Percentiles rank a stretch among this genome's conserved stretches.
phyloP scores from a whole-genome alignment of 1,140 invertebrate species.

The Delia radicum region DNA sequence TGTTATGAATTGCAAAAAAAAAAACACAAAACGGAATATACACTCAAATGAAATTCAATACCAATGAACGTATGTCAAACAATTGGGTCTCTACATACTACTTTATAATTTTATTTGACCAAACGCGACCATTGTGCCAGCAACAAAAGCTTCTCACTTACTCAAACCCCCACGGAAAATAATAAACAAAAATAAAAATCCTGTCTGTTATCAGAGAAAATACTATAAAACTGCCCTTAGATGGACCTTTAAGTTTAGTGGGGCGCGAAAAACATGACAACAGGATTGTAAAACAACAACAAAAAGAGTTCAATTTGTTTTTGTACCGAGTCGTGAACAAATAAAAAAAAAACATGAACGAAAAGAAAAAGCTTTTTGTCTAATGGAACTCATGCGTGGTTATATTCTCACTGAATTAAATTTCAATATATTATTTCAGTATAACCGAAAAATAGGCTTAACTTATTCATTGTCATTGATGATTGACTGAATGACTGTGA shows the following conservation, averaged over 20 bases:
- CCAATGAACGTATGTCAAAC: slow-evolving; percentile 3
- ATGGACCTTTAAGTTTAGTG: slow-evolving; percentile 15
- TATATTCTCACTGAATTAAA: slow-evolving; percentile 51
- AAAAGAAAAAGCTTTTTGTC: slow-evolving; percentile 39
- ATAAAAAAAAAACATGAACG: neutral
- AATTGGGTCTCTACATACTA: neutral
- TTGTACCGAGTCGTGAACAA: neutral
- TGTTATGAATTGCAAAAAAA: slow-evolving; percentile 5
- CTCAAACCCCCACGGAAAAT: neutral
- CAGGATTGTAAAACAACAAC: neutral
- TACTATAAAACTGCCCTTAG: neutral
- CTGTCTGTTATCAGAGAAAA: neutral
- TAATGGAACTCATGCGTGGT: slow-evolving; percentile 53
- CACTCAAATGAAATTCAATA: slow-evolving; percentile 12
- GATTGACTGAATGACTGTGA: slow-evolving; percentile 15
- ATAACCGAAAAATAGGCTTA: slow-evolving; percentile 20
- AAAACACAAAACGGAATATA: neutral
- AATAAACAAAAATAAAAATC: neutral
- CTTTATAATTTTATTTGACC: neutral
- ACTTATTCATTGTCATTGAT: slow-evolving; percentile 8
- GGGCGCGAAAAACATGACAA: slow-evolving; percentile 14
- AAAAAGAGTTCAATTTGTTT: slow-evolving; percentile 14
- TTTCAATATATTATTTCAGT: slow-evolving; percentile 41
- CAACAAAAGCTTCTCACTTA: neutral
- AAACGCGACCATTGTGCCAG: neutral